A percentile compares a stretch with the other conserved stretches of the same genome.
Conservation (phyloP, 2,797 vertebrate species). For the Aplochiton taeniatus region DNA sequence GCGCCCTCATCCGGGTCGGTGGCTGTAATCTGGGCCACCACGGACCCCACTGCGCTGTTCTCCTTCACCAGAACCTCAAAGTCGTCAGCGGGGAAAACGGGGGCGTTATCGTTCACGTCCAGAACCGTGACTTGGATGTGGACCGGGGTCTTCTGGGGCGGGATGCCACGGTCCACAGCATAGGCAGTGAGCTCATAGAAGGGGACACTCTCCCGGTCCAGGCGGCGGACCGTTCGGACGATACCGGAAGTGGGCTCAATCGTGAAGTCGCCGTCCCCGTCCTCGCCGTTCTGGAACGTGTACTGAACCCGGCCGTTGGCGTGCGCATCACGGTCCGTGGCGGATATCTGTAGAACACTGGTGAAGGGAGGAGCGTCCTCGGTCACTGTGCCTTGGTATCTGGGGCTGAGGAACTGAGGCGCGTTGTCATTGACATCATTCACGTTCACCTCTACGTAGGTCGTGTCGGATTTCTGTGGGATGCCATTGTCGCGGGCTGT, state of each 20-base stretch:
- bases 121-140: constrained; percentile 93
- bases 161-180: constrained; percentile 92
- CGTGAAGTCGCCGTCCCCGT: constrained; percentile 97
- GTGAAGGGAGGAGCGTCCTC: constrained; percentile 97
- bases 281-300: constrained; percentile 97
- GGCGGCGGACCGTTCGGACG: constrained; percentile 87
- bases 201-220: constrained; percentile 91
- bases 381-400: constrained; percentile 91
- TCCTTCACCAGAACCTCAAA: constrained; percentile 95
- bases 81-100: constrained; percentile 93
- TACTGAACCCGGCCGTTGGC: constrained; percentile 95
- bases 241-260: constrained; percentile 97
- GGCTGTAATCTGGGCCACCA: constrained; percentile 93
- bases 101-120: constrained; percentile 96
- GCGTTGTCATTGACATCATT: constrained; percentile 97
- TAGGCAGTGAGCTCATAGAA: constrained; percentile 95
- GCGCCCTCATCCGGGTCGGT: constrained; percentile 92
- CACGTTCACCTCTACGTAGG: constrained; percentile 96
- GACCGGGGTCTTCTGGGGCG: constrained; percentile 90
- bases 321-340: constrained; percentile 93
- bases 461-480: constrained; percentile 97
- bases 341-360: constrained; percentile 95
- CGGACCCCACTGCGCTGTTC: constrained; percentile 94
- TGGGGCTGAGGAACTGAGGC: constrained; percentile 91
- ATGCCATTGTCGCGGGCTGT: constrained; percentile 98